Conservation (phyloP, 2,797 vertebrate species). For the Linurgus olivaceus region DNA sequence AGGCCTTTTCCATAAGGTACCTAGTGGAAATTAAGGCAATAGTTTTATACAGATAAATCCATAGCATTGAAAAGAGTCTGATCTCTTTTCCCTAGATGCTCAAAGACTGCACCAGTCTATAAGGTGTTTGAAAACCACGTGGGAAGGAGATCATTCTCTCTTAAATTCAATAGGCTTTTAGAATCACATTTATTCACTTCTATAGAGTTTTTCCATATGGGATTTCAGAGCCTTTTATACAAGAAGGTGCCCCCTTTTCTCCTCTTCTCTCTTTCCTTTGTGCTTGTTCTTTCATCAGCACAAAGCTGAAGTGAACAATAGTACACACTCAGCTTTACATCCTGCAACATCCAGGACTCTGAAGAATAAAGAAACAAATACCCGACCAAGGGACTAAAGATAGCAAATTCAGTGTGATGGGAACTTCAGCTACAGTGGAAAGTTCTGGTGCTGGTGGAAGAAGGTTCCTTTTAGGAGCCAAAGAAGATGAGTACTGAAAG, state of each 20-base stretch:
- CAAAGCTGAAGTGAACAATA: conserved; percentile 56
- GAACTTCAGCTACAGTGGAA: background rate
- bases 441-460: background rate
- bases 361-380: conserved; percentile 25
- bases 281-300: conserved; percentile 30
- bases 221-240: conserved; percentile 30
- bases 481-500: background rate
- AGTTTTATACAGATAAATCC: conserved; percentile 21
- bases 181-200: conserved; percentile 39
- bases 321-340: background rate
- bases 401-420: background rate
- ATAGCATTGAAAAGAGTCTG: background rate
- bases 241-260: conserved; percentile 28
- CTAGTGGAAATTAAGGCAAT: conserved; percentile 13
- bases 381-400: background rate
- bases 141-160: conserved; percentile 35
- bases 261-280: conserved; percentile 7
- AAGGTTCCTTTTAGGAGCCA: background rate
- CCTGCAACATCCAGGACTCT: background rate
- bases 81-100: conserved; percentile 24
- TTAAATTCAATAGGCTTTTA: conserved; percentile 42
- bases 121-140: conserved; percentile 14
- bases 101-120: background rate
- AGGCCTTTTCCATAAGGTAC: background rate
- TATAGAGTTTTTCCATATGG: conserved; percentile 8